A percentile compares a stretch with the other conserved stretches of the same genome.
phyloP scores from a whole-genome alignment of 2,113 vertebrate genomes.

The Tragelaphus strepsiceros region DNA sequence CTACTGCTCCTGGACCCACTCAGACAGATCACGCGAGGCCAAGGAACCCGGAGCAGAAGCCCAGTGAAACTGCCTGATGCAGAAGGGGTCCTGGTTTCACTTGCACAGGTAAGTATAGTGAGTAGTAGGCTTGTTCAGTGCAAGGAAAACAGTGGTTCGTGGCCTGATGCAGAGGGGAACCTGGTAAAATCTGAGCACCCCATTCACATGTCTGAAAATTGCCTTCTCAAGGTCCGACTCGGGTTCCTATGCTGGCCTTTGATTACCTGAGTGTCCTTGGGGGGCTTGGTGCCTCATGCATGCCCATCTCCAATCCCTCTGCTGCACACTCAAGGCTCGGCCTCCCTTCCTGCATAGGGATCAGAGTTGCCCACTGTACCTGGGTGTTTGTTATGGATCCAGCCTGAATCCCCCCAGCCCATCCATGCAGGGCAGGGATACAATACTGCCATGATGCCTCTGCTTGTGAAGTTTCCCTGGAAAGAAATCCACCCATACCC shows the following conservation, averaged over 20 bases:
- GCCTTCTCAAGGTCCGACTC: neutral
- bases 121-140: neutral
- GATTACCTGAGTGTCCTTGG: neutral
- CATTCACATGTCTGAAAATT: neutral
- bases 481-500: neutral
- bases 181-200: neutral
- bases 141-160: neutral
- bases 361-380: neutral
- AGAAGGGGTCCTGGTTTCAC: neutral
- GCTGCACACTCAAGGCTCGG: neutral
- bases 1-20: neutral
- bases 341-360: neutral
- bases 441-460: neutral
- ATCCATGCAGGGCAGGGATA: neutral
- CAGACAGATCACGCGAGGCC: neutral
- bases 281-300: accelerated
- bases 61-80: neutral
- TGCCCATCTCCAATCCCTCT: neutral
- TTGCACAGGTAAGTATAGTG: neutral
- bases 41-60: neutral
- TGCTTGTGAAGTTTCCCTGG: neutral
- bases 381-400: neutral
- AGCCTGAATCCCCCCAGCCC: too few species aligned
- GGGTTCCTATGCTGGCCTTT: neutral
- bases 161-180: too few species aligned